A percentile compares a stretch with the other conserved stretches of the same genome.
Conservation (phyloP, 2,797 vertebrate genomes). For the Sebastes kiyomatsui region DNA sequence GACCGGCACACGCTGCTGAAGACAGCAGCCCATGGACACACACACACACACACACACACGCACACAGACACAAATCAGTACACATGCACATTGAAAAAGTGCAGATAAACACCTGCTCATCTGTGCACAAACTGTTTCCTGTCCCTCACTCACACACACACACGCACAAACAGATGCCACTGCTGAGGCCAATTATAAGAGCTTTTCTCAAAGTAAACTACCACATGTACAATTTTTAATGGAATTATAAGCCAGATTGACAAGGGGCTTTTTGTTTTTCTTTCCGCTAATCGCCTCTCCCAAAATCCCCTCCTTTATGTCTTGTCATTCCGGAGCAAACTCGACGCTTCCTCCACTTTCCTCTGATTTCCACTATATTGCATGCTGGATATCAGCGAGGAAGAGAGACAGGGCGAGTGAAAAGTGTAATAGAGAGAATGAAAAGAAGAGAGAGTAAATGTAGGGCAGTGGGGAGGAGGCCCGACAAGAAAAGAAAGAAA, state of each 20-base stretch:
- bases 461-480: constrained; percentile 70
- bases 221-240: constrained; percentile 60
- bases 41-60: background rate
- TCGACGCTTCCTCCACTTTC: constrained; percentile 50
- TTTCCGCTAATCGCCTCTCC: constrained; percentile 60
- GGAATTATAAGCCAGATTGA: constrained; percentile 79
- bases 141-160: background rate
- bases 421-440: constrained; percentile 39
- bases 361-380: constrained; percentile 38
- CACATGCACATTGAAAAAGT: background rate
- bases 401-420: background rate
- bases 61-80: background rate
- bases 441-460: constrained; percentile 62
- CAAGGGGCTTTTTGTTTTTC: constrained; percentile 69
- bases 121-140: background rate
- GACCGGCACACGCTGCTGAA: constrained; percentile 11
- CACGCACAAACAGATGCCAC: background rate
- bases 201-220: constrained; percentile 55
- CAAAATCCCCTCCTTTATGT: constrained; percentile 61
- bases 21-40: background rate
- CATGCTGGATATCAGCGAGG: constrained; percentile 10
- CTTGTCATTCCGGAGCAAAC: constrained; percentile 46
- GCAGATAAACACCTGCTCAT: background rate
- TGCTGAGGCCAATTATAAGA: constrained; percentile 50
- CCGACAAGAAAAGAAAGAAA: constrained; percentile 36